These are phyloP conservation scores for Montipora cactus DNA, from an alignment of 64 coral and sea anemone genomes.

Conservation along the genomic window DNA sequence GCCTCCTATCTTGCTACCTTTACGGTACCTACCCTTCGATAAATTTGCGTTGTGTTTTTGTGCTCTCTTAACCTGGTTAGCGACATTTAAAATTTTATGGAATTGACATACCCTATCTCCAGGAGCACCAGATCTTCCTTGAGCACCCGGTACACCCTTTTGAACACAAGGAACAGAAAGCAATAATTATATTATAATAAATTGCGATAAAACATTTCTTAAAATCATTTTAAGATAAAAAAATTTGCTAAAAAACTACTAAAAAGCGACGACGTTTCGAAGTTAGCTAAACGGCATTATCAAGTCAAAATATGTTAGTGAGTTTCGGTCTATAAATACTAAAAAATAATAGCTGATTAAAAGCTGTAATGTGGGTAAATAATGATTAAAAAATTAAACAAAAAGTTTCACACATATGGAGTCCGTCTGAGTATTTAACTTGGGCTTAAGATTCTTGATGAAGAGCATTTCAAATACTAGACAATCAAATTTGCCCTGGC, in stretches of 20 bases:
- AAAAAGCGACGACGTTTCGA: too few species aligned
- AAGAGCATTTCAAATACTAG: constrained; percentile 60
- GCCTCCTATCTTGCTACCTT: too few species aligned
- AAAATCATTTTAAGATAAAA: not conserved
- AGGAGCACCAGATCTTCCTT: constrained; percentile 23
- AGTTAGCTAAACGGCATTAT: too few species aligned
- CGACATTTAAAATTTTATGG: not conserved
- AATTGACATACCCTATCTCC: constrained; percentile 24
- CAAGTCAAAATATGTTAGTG: too few species aligned
- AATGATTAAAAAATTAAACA: not conserved
- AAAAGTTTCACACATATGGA: constrained; percentile 29
- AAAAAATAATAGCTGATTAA: too few species aligned
- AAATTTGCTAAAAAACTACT: not conserved
- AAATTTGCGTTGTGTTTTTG: too few species aligned
- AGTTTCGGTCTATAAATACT: too few species aligned
- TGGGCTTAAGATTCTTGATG: constrained; percentile 3
- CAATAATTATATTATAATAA: not conserved
- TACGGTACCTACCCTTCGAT: too few species aligned
- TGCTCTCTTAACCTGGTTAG: too few species aligned
- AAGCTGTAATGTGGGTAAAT: too few species aligned
- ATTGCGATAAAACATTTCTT: too few species aligned
- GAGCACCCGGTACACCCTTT: constrained; percentile 42
- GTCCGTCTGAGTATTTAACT: constrained; percentile 39
- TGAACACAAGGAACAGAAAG: not conserved
- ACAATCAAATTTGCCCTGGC: constrained; percentile 31